Evolutionary conservation across 2,888 invertebrate species (phyloP), one percentile per base, ranked within the genome.

Genomic region (Acronicta aceris): DNA sequence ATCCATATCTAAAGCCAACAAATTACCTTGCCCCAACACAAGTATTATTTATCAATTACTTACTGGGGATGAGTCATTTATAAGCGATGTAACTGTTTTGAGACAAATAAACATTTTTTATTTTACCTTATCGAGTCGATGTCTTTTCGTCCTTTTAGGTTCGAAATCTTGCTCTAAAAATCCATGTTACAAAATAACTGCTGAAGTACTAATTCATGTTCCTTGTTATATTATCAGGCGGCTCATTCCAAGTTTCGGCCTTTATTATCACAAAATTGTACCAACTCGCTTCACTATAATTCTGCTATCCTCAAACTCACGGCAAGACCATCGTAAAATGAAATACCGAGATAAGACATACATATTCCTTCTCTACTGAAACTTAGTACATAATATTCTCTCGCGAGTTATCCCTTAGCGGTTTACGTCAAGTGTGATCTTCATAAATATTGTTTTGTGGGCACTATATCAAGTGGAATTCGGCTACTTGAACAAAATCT

Each of bases 391-490:
- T 15, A 50, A 17, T 42, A 33, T 46, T 27, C 36, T 45, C 53
- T 46, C 47, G 33, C 48, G 53, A 45, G 43, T 65, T 65, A 69
- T 54, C 40, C n/a, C 42, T n/a, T 27, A 17, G 41, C 16, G 51
- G 27, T 45, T 50, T 41, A 25, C 56, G 47, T 71, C 51, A 48
- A 55, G 56, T 41, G 43, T 41, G 41, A 57, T 57, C 56, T 57
- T 49, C 59, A 63, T 71, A 67, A 71, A 71, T 67, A 63, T 72
- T 42, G 42, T 59, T 59, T 38, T 21, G 36, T 27, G 16, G 45
- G 42, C 51, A 41, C 55, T 73, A 48, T 50, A 67, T 71, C 68
- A 72, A 47, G n/a, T 40, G 38, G 36, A 13, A 7, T 42, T 25
- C 33, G 9, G 38, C 47, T 17, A 41, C 30, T 49, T 46, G 33